A percentile compares a stretch with the other conserved stretches of the same genome.
phyloP scores from a whole-genome alignment of 2,113 vertebrate species.

The Microtus richardsoni region DNA sequence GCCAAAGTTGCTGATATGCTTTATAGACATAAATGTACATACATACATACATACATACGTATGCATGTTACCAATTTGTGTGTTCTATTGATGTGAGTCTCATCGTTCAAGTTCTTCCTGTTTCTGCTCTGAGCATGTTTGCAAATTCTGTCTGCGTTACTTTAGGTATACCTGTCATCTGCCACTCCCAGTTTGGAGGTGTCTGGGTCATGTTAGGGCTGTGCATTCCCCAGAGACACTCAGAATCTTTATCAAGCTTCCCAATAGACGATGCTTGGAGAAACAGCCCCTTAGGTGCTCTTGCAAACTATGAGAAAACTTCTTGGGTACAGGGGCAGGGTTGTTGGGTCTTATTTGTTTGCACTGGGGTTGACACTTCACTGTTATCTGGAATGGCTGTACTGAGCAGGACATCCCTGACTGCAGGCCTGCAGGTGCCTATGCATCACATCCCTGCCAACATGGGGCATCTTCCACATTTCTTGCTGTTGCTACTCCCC shows the following conservation, averaged over 20 bases:
- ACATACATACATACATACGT: neutral
- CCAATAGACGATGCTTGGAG: neutral
- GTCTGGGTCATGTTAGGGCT: neutral
- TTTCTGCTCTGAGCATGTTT: neutral
- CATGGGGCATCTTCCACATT: neutral
- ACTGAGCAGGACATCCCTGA: neutral
- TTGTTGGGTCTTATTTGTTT: neutral
- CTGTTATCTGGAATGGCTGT: neutral
- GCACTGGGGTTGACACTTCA: neutral
- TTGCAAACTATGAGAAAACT: neutral
- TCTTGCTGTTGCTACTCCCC: neutral
- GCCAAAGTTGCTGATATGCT: neutral
- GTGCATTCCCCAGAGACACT: neutral
- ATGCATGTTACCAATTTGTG: neutral
- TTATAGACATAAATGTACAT: neutral
- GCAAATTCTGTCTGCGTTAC: neutral
- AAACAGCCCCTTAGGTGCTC: neutral
- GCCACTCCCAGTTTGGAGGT: neutral
- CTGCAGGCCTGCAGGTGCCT: rapidly evolving
- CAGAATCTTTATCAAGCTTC: neutral
- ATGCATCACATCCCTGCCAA: rapidly evolving
- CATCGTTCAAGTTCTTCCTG: neutral
- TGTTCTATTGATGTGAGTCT: neutral
- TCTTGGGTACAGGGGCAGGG: neutral
- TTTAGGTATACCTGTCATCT: rapidly evolving